These are phyloP conservation scores for Papilio aristodemus DNA, from an alignment of 1,140 invertebrate genomes.

Conservation along the genomic window DNA sequence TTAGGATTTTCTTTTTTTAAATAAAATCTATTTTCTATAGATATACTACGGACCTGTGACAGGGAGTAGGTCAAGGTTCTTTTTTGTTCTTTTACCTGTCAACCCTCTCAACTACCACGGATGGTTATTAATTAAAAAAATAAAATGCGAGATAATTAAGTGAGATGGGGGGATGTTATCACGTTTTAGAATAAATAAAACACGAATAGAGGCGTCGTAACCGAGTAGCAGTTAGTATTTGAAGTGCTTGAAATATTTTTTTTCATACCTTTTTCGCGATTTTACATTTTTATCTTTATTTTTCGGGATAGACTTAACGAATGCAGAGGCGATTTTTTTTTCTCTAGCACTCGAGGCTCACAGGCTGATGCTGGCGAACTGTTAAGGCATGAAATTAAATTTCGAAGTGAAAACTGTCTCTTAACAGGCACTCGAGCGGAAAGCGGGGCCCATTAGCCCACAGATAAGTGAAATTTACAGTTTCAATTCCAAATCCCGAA, in stretches of 20 bases:
- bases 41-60: background rate
- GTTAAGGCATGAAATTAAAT: constrained; percentile 30
- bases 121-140: constrained; percentile 13
- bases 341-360: constrained; percentile 9
- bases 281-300: constrained; percentile 14
- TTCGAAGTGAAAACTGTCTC: constrained; percentile 31
- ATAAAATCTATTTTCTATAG: background rate
- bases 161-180: constrained; percentile 12
- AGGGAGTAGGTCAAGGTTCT: constrained; percentile 9
- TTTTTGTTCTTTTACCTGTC: constrained; percentile 4
- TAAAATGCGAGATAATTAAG: constrained; percentile 13
- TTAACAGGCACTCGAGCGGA: constrained; percentile 29
- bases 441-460: constrained; percentile 25
- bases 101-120: background rate
- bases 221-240: constrained; percentile 10
- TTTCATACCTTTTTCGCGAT: constrained; percentile 8
- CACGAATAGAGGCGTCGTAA: constrained; percentile 10
- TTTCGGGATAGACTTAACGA: constrained; percentile 24
- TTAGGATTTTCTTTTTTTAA: background rate
- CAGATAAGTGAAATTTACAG: constrained; percentile 32
- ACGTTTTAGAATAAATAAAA: constrained; percentile 20
- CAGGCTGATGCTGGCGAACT: constrained; percentile 2
- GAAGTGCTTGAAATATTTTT: constrained; percentile 21
- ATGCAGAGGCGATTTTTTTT: constrained; percentile 21
- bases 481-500: constrained; percentile 29